Percentiles rank a stretch among this genome's conserved stretches.
These are phyloP conservation scores for Marcusenius ussheri DNA, from an alignment of 2,113 vertebrate species.

Conservation along the genomic window DNA sequence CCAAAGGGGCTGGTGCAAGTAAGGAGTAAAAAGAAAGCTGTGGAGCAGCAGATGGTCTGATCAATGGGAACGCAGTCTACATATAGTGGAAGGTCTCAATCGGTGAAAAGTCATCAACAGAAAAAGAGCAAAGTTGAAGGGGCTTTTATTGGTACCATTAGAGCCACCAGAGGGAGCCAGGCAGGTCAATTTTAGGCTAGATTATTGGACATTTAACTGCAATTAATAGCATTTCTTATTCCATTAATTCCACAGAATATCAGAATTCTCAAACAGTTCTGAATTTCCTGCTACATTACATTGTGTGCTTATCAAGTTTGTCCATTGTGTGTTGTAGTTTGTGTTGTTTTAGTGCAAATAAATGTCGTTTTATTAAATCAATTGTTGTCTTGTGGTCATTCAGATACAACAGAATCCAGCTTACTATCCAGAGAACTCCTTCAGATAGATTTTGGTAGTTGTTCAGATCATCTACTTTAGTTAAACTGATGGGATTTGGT, in stretches of 20 bases:
- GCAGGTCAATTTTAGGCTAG: neutral
- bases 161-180: neutral
- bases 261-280: neutral
- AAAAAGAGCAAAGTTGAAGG: neutral
- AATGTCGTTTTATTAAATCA: too few relatives aligned
- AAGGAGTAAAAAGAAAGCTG: slow-evolving; percentile 24
- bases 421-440: neutral
- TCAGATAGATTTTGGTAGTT: neutral
- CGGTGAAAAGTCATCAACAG: neutral
- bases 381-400: neutral
- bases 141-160: neutral
- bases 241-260: neutral
- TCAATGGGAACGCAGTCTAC: neutral
- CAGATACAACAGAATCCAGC: neutral
- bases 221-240: neutral
- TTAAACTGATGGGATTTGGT: neutral
- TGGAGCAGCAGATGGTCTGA: neutral
- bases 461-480: neutral
- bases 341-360: too few relatives aligned
- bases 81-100: neutral
- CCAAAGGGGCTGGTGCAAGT: slow-evolving; percentile 36
- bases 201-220: neutral
- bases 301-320: neutral
- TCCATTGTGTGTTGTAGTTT: neutral
- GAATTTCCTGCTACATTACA: neutral